Base-by-base conservation (phyloP, 2,888 invertebrate genomes). In the Scelioninae gen. 2 region DNA sequence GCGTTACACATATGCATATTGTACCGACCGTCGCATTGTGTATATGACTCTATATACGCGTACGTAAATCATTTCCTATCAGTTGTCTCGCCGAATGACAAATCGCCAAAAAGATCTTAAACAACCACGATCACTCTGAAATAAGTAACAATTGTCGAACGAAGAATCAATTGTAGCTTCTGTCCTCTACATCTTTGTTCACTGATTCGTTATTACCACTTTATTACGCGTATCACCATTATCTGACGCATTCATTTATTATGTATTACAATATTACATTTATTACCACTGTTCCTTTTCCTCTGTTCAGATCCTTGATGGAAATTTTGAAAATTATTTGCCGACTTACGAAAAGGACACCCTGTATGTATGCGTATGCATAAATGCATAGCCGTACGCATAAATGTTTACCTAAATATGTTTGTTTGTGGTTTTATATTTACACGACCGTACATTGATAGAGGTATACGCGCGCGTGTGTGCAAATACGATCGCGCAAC, bases 1-100 rank as follows among this genome's bases (percentile, higher is more conserved):
- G n/a, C n/a, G n/a, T n/a, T 75, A 67, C 64, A 43, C 71, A 63
- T 25, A 45, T 65, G 50, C 72, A 70, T 64, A 55, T 45, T 46
- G 7, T 31, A 25, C 15, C 48, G 11, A 31, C 46, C 25, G 19
- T 46, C 16, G 65, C 35, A 57, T 35, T 55, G 55, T 55, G 10
- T 28, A 11, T 37, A 48, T 37, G n/a, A 35, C 11, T 19, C 10
- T 37, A 15, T 60, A 28, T 48, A 60, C 31, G 28, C 7, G 19
- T 7, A 16, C 28, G 53, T 48, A 60, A 48, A 48, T 60, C 35
- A 60, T 37, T 48, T 13, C 48, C 2, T 48, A 37, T 25, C 28
- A 7, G 9, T 10, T 11, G 22, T 60, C 33, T 11, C 13, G 5
- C n/a, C n/a, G n/a, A n/a, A n/a, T n/a, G n/a, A n/a, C n/a, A n/a